A percentile compares a stretch with the other conserved stretches of the same genome.
phyloP scores from a whole-genome alignment of 2,797 vertebrate genomes.

The Vultur gryphus region DNA sequence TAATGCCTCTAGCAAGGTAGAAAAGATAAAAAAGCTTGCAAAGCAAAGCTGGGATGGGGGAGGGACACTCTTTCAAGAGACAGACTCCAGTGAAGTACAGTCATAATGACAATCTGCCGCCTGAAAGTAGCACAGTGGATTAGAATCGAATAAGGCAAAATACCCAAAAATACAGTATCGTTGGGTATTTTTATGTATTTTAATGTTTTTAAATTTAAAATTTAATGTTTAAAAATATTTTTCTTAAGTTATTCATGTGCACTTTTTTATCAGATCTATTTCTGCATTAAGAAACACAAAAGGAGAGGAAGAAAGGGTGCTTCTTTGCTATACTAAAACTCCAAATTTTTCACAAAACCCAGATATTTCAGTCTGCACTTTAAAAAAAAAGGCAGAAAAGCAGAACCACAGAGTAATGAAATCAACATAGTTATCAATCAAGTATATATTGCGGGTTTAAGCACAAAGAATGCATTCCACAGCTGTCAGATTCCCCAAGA shows the following conservation, averaged over 20 bases:
- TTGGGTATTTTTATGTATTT: no score
- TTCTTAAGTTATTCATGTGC: background rate
- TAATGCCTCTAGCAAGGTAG: slow-evolving; percentile 68
- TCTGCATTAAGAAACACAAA: background rate
- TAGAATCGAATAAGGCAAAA: background rate
- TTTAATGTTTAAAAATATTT: background rate
- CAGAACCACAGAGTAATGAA: background rate
- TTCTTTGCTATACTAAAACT: background rate
- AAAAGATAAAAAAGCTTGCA: slow-evolving; percentile 50
- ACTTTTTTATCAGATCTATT: background rate
- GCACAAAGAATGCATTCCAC: background rate
- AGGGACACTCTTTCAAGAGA: slow-evolving; percentile 25
- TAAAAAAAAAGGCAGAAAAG: background rate
- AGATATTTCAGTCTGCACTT: background rate
- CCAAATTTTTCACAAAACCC: background rate
- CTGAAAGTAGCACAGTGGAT: background rate
- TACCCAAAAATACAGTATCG: accelerated
- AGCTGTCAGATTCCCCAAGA: background rate
- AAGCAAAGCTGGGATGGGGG: background rate
- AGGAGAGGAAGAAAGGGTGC: accelerated
- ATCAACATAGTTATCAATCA: background rate
- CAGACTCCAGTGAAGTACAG: background rate
- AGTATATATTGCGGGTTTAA: background rate
- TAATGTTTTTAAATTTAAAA: no score
- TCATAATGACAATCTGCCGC: background rate